Conservation (phyloP, 2,113 vertebrate genomes). For the Coracopsis vasa region DNA sequence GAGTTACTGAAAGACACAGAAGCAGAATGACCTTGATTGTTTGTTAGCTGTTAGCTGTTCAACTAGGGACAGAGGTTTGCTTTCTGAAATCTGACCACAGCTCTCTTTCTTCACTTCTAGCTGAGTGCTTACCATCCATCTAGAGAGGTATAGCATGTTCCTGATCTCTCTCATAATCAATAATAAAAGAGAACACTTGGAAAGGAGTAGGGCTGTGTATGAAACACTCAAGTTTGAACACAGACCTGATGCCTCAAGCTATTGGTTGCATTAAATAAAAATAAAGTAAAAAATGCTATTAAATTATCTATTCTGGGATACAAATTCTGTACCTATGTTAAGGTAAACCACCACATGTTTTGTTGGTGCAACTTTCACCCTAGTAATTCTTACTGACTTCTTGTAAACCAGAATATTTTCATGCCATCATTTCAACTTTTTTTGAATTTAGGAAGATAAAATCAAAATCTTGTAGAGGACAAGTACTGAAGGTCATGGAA, state of each 20-base stretch:
- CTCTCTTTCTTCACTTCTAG: neutral
- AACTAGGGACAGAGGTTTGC: neutral
- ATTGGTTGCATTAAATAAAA: neutral
- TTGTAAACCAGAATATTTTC: neutral
- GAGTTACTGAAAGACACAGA: neutral
- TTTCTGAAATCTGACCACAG: neutral
- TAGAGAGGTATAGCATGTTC: accelerated
- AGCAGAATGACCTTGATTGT: neutral
- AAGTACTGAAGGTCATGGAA: neutral
- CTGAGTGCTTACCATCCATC: neutral
- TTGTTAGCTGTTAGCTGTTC: neutral
- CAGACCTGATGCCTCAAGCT: neutral
- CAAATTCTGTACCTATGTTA: neutral
- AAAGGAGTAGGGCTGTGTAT: neutral
- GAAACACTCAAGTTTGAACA: neutral
- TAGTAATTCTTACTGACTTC: neutral
- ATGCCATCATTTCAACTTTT: neutral
- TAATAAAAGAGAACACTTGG: neutral
- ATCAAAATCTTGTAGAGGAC: neutral
- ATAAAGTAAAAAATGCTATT: neutral
- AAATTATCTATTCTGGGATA: neutral
- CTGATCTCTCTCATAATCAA: neutral
- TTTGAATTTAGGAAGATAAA: neutral
- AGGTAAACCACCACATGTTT: neutral
- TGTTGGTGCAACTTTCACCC: neutral